Conservation (phyloP, 2,797 vertebrate genomes). For the Lithobates pipiens region DNA sequence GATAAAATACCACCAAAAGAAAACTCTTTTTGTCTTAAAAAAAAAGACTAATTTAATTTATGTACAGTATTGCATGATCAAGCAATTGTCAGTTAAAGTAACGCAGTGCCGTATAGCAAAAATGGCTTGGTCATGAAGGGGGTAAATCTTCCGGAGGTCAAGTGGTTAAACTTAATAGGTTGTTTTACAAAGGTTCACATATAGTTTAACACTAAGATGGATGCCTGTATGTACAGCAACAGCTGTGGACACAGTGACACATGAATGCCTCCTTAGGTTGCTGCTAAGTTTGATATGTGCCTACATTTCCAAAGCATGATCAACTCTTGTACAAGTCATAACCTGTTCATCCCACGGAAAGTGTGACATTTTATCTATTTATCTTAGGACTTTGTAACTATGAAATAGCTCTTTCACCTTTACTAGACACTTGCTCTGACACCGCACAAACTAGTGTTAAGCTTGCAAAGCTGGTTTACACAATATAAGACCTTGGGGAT, state of each 20-base stretch:
- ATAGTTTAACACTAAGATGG: not conserved
- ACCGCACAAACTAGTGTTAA: slow-evolving; percentile 14
- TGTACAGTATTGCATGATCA: no score
- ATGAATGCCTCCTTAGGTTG: not conserved
- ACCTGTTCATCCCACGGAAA: slow-evolving; percentile 25
- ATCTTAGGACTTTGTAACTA: slow-evolving; percentile 15
- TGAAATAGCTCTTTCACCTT: slow-evolving; percentile 12
- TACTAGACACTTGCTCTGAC: not conserved
- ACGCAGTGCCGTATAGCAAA: no score
- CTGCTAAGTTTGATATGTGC: slow-evolving; percentile 24
- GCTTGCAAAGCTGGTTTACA: slow-evolving; percentile 28
- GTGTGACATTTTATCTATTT: not conserved
- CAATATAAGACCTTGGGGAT: slow-evolving; percentile 34
- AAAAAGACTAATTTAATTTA: no score
- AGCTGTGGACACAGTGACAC: slow-evolving; percentile 27
- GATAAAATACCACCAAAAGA: no score
- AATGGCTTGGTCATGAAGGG: no score
- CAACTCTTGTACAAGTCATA: slow-evolving; percentile 30
- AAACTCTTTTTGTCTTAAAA: no score
- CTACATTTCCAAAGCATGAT: slow-evolving; percentile 16
- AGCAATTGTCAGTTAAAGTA: no score
- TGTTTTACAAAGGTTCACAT: no score
- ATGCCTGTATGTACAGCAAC: not conserved
- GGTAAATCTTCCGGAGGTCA: no score
- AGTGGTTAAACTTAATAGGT: no score